Base-by-base conservation (phyloP, 2,888 invertebrate species). In the Drosophila mayaguana region DNA sequence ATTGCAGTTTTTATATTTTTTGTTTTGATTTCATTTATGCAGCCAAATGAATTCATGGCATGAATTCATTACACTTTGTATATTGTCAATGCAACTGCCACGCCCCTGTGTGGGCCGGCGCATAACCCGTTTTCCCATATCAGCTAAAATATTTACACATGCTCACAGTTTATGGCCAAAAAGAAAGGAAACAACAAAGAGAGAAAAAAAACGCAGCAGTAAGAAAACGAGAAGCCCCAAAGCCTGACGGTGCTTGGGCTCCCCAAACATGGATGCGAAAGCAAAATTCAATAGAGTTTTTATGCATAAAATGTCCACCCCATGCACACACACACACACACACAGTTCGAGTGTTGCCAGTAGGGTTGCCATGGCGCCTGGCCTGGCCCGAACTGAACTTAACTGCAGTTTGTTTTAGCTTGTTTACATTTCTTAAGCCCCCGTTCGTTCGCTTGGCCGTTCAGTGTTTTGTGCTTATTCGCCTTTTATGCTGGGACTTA, bases 341-440 rank as follows among this genome's bases (percentile, higher is more conserved):
- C 45, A 50, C 48, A 59, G 14, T 16, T 20, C 42, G 43, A 63
- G 53, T 65, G 61, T 68, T 63, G 69, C 34, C 54, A 64, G 62
- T 62, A 72, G 77, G 71, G 83, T 81, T 88, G 83, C 76, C 83
- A 81, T 86, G 88, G 73, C 74, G 73, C 68, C 75, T 61, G 61
- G 53, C 40, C 69, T 64, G 61, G 53, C 40, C 69, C 62, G 40
- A 40, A 40, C 69, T 62, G 40, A 40, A 40, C 69, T 62, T 20
- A 77, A 80, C 60, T 82, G 75, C 67, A 69, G 61, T 78, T 85
- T 78, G 69, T 73, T 76, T 71, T 60, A 73, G 63, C 70, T 73
- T 79, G 78, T 78, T 78, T 75, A 72, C 79, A 66, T 69, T 75
- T 65, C 65, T 64, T 65, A 70, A 75, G 75, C 53, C 65, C 71